Conservation (phyloP, 2,888 invertebrate genomes). For the Hemithea aestivaria region DNA sequence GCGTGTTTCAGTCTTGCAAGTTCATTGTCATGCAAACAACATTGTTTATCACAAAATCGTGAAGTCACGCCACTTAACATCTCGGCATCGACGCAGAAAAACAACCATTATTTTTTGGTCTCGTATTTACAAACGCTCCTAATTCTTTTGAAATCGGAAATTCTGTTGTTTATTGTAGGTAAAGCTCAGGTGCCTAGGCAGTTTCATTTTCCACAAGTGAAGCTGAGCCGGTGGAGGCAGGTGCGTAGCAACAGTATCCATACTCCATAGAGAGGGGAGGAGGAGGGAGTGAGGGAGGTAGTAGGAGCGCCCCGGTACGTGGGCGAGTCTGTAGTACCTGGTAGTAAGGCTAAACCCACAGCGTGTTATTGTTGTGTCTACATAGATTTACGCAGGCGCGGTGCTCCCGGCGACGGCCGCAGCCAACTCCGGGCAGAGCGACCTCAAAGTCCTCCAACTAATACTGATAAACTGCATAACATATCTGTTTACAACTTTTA, state of each 20-base stretch:
- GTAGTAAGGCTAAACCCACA: slow-evolving; percentile 67
- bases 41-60: slow-evolving; percentile 15
- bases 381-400: slow-evolving; percentile 66
- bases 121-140: not conserved
- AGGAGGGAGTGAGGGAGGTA: slow-evolving; percentile 26
- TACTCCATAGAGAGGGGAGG: slow-evolving; percentile 22
- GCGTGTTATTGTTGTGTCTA: slow-evolving; percentile 72
- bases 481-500: slow-evolving; percentile 28
- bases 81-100: slow-evolving; percentile 2
- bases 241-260: slow-evolving; percentile 55
- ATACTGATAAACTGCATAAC: slow-evolving; percentile 42
- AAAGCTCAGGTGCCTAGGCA: slow-evolving; percentile 14
- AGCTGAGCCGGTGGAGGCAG: slow-evolving; percentile 33
- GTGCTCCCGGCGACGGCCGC: slow-evolving; percentile 24
- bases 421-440: slow-evolving; percentile 16
- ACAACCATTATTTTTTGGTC: slow-evolving; percentile 7
- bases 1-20: slow-evolving; percentile 26
- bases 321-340: slow-evolving; percentile 78
- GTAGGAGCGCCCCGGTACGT: slow-evolving; percentile 52
- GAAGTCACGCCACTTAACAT: slow-evolving; percentile 12
- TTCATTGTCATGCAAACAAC: slow-evolving; percentile 24
- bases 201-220: slow-evolving; percentile 40
- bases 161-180: slow-evolving; percentile 7
- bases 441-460: slow-evolving; percentile 54
- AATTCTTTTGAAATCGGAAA: slow-evolving; percentile 6